phyloP scores from a whole-genome alignment of 1,140 invertebrate species.

The Zaprionus africanus region DNA sequence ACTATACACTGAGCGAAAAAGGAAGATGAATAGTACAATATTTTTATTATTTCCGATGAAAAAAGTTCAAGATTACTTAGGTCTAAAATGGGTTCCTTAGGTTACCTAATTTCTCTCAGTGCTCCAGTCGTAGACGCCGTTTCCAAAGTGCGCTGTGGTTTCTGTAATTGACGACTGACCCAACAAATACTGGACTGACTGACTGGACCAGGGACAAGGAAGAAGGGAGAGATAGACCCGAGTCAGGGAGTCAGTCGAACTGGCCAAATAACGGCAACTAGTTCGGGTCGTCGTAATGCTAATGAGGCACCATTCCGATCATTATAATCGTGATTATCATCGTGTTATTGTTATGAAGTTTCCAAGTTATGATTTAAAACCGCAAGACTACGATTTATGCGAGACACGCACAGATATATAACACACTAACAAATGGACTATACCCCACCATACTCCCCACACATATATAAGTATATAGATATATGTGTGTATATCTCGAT shows the following conservation, averaged over 20 bases:
- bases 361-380: constrained; percentile 69
- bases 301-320: constrained; percentile 56
- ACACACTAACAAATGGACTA: not conserved
- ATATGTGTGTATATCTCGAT: constrained; percentile 27
- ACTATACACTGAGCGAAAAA: not conserved
- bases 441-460: not conserved
- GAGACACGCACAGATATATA: not conserved
- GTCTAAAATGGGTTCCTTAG: not conserved
- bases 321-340: constrained; percentile 36
- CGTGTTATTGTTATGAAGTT: constrained; percentile 55
- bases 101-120: not conserved
- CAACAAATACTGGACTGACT: not conserved
- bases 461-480: constrained; percentile 1
- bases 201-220: not conserved
- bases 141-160: constrained; percentile 27
- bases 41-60: not conserved
- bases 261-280: constrained; percentile 24
- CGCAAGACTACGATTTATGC: constrained; percentile 61
- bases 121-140: not conserved
- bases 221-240: not conserved
- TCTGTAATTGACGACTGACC: constrained; percentile 44
- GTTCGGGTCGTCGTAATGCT: constrained; percentile 45
- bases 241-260: not conserved
- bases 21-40: not conserved
- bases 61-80: not conserved